Conservation (phyloP, 2,888 invertebrate genomes). For the Cephus spinipes region DNA sequence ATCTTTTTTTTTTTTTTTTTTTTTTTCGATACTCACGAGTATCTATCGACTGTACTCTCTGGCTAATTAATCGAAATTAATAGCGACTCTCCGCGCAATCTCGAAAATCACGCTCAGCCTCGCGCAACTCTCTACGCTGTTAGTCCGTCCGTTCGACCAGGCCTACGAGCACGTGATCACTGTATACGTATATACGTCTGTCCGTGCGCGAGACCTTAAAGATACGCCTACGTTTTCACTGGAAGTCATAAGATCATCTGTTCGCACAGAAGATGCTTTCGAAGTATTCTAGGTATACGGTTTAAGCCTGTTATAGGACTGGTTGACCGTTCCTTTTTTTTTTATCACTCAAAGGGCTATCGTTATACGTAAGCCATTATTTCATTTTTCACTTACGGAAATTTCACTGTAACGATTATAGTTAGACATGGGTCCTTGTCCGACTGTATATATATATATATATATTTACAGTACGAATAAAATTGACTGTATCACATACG, state of each 20-base stretch:
- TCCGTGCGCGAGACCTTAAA: neutral
- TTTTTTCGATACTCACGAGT: neutral
- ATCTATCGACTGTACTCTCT: conserved; percentile 30
- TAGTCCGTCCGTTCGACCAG: neutral
- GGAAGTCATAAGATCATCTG: neutral
- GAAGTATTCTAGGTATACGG: neutral
- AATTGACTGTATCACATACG: neutral
- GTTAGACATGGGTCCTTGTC: neutral
- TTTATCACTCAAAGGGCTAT: neutral
- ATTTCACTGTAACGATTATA: neutral
- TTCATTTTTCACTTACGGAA: neutral
- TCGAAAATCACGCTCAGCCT: neutral
- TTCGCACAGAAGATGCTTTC: neutral
- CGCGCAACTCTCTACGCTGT: neutral
- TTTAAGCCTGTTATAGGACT: neutral
- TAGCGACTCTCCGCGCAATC: conserved; percentile 33
- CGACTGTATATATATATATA: neutral
- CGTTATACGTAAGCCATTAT: neutral
- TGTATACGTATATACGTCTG: neutral
- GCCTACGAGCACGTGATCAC: neutral
- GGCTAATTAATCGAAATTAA: conserved; percentile 55
- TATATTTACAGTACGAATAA: neutral
- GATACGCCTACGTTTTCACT: neutral
- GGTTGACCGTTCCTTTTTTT: neutral
- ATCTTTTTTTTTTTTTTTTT: neutral